Evolutionary conservation across 2,113 vertebrate species (phyloP), one percentile per base, ranked within the genome.

Genomic region (Glaucidium brasilianum): DNA sequence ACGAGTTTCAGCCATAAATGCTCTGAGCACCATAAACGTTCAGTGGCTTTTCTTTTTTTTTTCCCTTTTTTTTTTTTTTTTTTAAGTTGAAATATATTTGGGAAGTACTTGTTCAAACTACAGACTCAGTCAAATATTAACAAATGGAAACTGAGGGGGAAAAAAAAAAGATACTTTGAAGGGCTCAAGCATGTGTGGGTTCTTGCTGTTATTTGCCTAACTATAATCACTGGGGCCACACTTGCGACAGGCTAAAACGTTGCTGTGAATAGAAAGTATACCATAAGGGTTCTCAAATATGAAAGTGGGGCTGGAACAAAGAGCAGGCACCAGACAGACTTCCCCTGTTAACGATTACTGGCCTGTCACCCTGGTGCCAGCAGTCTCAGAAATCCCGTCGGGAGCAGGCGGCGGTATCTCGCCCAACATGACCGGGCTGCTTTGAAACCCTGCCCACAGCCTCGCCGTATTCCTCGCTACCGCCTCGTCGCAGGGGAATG

Each of bases 261-360:
- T 49, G 80, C 96, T 63, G 78, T 97, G 96, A 98, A 98, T 97
- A 95, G 93, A 93, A 97, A 97, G 92, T 95, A 53, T 94, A 95
- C 95, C 93, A 96, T 82, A 97, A 98, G 96, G 92, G 97, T 97
- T 97, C 97, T 98, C 93, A 97, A 97, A 97, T 97, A 97, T 39
- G 85, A 97, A 97, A 97, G 97, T 95, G 92, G 95, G 87, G 75
- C 85, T 98, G 95, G 94, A 97, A 98, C 97, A 98, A 98, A 98
- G 96, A 96, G 94, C 95, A 98, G 97, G 96, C 94, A 98, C 78
- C 97, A 96, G 97, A 97, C 97, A 97, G 96, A 97, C 97, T 97
- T 98, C 97, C 97, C 97, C 94, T 97, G 98, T 98, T 98, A 98
- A 97, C 95, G 97, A 98, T 96, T 98, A 97, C 95, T 15, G 85